Evolutionary conservation across 2,888 invertebrate genomes (phyloP), one percentile per base, ranked within the genome.

Genomic region (Polydrusus pterygomalis): DNA sequence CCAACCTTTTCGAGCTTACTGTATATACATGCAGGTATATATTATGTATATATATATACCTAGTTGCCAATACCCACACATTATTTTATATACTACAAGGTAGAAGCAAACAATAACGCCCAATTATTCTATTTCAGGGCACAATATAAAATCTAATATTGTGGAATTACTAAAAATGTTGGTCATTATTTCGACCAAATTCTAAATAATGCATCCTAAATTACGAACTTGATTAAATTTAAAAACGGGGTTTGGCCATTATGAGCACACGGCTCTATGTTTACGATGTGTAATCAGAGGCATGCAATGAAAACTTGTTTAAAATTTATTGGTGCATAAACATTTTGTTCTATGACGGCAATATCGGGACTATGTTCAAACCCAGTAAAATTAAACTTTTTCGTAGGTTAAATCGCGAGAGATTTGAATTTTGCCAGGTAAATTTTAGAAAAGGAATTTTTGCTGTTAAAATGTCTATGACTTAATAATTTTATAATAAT

Each of bases 171-270:
- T 38, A 34, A 60, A 60, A 60, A 60, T 60, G 58, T 38, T 38
- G 38, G 38, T 60, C 38, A 60, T 60, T 60, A 60, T 18, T 60
- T 38, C 38, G 11, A 17, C 58, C 58, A 60, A 38, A 60, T 60
- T 38, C 17, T 60, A 38, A 60, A 34, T 60, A 60, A 60, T 60
- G 58, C 38, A 38, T 60, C 38, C 58, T 38, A 60, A 60, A 60
- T 60, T 60, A 38, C 58, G 11, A 60, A 38, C 38, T 60, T 38
- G 30, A 60, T 60, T 60, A 60, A 60, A 60, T 60, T 38, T 40
- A 60, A 38, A 60, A 60, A 60, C 38, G 15, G 10, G 38, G 38
- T 38, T 60, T 40, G 38, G 58, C 40, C 9, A 60, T 40, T 17
- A 38, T 38, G 15, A 60, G 58, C 40, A 38, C 18, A 18, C 38